These are phyloP conservation scores for Arenaria interpres DNA, from an alignment of 2,113 vertebrate species.

Conservation along the genomic window DNA sequence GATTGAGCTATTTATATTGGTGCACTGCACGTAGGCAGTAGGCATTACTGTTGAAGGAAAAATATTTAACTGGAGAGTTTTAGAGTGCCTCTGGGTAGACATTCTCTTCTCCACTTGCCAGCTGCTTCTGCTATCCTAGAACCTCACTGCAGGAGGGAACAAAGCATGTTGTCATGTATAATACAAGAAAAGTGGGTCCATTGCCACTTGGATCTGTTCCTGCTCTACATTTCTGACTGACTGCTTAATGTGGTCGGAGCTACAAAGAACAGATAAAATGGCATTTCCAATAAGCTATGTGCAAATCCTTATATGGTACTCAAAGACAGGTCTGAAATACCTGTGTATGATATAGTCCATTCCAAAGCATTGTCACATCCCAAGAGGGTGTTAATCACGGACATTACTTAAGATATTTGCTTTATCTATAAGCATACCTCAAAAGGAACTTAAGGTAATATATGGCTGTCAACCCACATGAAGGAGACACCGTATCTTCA, in stretches of 20 bases:
- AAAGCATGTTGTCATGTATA: neutral
- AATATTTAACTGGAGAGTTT: neutral
- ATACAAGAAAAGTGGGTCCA: neutral
- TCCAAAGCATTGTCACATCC: neutral
- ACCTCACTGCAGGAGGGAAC: neutral
- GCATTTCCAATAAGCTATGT: neutral
- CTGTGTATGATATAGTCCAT: neutral
- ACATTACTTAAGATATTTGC: neutral
- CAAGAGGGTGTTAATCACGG: neutral
- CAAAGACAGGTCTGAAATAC: neutral
- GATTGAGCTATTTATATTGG: neutral
- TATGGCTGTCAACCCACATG: too few species aligned
- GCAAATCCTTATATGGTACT: neutral
- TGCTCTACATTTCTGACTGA: neutral
- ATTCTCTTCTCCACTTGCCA: neutral
- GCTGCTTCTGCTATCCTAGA: conserved; percentile 6
- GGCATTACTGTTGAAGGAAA: neutral
- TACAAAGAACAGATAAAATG: neutral
- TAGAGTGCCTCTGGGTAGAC: neutral
- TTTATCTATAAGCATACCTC: neutral
- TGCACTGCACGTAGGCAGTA: neutral
- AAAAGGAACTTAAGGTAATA: neutral
- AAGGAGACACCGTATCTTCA: neutral
- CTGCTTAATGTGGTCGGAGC: neutral
- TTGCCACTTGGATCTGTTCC: neutral